Evolutionary conservation across 2,113 vertebrate species (phyloP), one percentile per base, ranked within the genome.

Genomic region (Ondatra zibethicus): DNA sequence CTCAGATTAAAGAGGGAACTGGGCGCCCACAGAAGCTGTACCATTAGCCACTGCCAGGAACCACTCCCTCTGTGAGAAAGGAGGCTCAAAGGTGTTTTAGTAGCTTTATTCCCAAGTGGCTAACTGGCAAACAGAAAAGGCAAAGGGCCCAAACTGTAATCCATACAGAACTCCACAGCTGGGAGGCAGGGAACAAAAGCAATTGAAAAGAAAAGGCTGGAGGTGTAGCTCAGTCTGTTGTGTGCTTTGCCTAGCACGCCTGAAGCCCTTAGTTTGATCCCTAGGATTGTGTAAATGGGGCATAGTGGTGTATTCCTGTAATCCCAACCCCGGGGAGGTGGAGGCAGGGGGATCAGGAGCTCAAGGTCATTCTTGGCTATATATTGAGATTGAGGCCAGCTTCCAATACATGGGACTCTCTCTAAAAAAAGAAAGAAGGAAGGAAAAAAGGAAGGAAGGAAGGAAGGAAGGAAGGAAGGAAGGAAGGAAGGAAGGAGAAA

Each of bases 61-160:
- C 81, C 7, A 6, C 27, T 50, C 63, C 63, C 33, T 91, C n/a
- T 1, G 66, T 58, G 68, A 82, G n/a, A 72, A 91, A 96, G 70
- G 70, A 86, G 75, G 66, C 84, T 78, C 90, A 6, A 13, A 33
- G 50, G 31, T 85, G 50, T 68, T 88, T 77, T 78, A 29, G 55
- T 31, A 63, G 63, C 68, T 88, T 70, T 52, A 25, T 61, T 85
- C 76, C 87, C 85, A 92, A 75, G 78, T 42, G 75, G 47, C 55
- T 65, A 50, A 85, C 88, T 93, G 80, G 47, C 86, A 92, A 65
- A 73, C 73, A 95, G 78, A 84, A 90, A 87, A 90, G 70, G 16
- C 68, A 42, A 81, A 58, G 19, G 42, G 13, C 9, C 10, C 58
- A 68, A 84, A 75, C 50, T 23, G 0, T 17, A 5, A 23, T 58